Evolutionary conservation across 2,888 invertebrate species (phyloP).

Genomic region (Pherbina coryleti): DNA sequence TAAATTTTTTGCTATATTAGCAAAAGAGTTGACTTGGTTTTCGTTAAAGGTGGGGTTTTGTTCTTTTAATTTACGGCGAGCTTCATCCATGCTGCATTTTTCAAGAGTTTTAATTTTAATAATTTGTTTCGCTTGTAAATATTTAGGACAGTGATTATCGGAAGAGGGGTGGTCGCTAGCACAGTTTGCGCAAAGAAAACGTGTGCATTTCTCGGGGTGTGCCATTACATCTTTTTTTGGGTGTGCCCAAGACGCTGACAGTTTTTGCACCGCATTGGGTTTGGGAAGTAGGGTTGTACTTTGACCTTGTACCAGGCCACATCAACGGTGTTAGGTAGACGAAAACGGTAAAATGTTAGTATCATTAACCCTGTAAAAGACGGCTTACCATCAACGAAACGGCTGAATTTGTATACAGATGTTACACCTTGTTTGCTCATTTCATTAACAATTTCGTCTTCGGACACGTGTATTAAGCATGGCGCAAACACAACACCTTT

Average conservation of each 20-base stretch:
- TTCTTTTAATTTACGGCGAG: no score
- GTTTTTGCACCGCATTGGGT: constrained; percentile 36
- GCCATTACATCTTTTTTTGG: constrained; percentile 26
- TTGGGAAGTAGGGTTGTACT: constrained; percentile 9
- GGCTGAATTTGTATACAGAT: background rate
- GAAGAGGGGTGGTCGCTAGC: constrained; percentile 3
- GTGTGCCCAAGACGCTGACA: constrained; percentile 33
- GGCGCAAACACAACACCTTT: no score
- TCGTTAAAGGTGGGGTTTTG: no score
- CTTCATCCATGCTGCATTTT: constrained; percentile 2
- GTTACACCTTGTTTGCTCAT: background rate
- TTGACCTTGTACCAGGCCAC: constrained; percentile 33
- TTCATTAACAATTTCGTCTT: background rate
- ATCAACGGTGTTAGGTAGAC: constrained; percentile 3
- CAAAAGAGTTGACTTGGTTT: no score
- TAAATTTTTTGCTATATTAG: no score
- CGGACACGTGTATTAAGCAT: background rate
- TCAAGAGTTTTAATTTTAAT: constrained; percentile 37
- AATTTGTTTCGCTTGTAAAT: constrained; percentile 34
- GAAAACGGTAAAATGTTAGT: background rate
- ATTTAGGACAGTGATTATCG: constrained; percentile 29
- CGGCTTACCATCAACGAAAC: background rate
- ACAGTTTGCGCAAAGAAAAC: constrained; percentile 33
- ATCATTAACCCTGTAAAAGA: background rate
- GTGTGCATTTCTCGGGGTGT: background rate